These are phyloP conservation scores for Tipula vernalis DNA, from an alignment of 2,888 invertebrate species.

Conservation along the genomic window DNA sequence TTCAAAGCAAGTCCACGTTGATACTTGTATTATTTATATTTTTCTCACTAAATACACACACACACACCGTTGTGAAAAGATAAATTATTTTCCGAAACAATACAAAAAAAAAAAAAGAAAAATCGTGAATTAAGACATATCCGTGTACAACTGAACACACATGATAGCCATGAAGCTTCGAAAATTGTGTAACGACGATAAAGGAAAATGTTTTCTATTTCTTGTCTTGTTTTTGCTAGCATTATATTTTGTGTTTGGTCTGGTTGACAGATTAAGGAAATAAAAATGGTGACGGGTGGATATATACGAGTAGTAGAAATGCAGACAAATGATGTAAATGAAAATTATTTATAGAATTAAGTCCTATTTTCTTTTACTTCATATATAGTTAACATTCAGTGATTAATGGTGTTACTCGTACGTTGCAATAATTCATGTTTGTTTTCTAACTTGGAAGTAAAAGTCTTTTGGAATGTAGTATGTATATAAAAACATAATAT, in stretches of 20 bases:
- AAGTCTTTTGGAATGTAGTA: no score
- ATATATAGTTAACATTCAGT: background rate
- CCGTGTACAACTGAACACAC: background rate
- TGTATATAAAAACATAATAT: no score
- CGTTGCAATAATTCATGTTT: no score
- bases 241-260: background rate
- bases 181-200: background rate
- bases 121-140: background rate
- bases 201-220: background rate
- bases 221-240: background rate
- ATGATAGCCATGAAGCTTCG: background rate
- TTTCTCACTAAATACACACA: background rate
- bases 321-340: background rate
- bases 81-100: background rate
- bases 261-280: background rate
- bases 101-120: background rate
- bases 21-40: background rate
- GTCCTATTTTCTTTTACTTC: background rate
- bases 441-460: no score
- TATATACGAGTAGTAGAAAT: background rate
- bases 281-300: background rate
- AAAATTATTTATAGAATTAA: background rate
- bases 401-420: background rate
- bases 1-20: background rate
- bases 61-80: background rate